Conservation (phyloP, 2,113 vertebrate species). For the Leptobrachium ailaonicum region DNA sequence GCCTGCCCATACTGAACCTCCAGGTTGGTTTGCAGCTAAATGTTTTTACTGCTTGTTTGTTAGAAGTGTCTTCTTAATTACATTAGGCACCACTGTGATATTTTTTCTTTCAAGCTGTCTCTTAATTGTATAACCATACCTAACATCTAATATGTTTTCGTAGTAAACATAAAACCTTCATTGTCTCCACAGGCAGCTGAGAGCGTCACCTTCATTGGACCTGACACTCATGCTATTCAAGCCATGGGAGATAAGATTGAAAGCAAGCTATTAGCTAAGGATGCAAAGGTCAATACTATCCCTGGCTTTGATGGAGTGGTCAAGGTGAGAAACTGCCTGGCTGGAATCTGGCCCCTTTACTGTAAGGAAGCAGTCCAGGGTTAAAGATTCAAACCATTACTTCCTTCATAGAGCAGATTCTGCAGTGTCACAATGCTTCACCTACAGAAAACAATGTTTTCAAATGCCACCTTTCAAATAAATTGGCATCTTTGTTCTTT, state of each 20-base stretch:
- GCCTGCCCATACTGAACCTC: conserved; percentile 16
- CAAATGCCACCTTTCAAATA: too few species aligned
- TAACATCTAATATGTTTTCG: conserved; percentile 67
- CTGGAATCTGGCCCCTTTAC: conserved; percentile 43
- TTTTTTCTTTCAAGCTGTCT: conserved; percentile 41
- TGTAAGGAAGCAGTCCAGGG: background rate
- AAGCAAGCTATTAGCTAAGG: conserved; percentile 95
- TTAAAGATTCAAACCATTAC: too few species aligned
- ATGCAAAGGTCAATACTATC: conserved; percentile 94
- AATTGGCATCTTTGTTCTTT: too few species aligned
- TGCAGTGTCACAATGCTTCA: too few species aligned
- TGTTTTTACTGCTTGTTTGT: conserved; percentile 14
- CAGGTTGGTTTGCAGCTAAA: background rate
- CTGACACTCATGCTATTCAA: conserved; percentile 88
- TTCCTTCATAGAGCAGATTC: too few species aligned
- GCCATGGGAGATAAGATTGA: conserved; percentile 97
- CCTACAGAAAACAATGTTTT: too few species aligned
- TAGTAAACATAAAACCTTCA: conserved; percentile 72
- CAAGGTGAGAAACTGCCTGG: conserved; percentile 76
- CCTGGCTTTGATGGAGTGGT: conserved; percentile 96
- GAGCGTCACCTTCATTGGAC: conserved; percentile 92
- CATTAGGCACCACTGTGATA: conserved; percentile 1
- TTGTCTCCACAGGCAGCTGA: conserved; percentile 84
- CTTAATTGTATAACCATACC: conserved; percentile 51
- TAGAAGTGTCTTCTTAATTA: conserved; percentile 3